Conservation (phyloP, 1,140 invertebrate species). For the Diorhabda sublineata region DNA sequence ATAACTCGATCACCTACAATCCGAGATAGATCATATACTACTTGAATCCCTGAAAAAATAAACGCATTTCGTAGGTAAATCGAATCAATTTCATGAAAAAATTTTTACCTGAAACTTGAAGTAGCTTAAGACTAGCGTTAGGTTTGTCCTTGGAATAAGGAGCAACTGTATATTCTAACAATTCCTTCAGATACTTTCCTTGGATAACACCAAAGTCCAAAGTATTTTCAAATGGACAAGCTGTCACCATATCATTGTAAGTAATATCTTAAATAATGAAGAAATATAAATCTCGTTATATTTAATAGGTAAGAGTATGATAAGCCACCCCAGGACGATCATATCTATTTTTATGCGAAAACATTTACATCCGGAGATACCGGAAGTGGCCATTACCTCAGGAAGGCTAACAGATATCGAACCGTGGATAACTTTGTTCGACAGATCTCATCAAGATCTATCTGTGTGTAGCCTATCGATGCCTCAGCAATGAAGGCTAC, state of each 20-base stretch:
- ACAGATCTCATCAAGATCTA: too few species aligned
- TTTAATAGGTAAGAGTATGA: too few species aligned
- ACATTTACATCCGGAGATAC: too few species aligned
- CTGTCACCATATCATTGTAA: conserved; percentile 51
- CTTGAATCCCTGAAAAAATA: conserved; percentile 41
- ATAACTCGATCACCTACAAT: conserved; percentile 55
- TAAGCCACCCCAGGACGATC: too few species aligned
- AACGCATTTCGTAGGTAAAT: too few species aligned
- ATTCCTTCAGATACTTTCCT: conserved; percentile 49
- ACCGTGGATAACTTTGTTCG: too few species aligned
- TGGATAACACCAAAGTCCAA: conserved; percentile 52
- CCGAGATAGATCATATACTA: conserved; percentile 50
- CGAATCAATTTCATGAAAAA: background rate
- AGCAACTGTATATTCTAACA: conserved; percentile 47
- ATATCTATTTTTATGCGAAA: too few species aligned
- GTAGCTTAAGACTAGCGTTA: conserved; percentile 50
- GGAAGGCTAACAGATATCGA: too few species aligned
- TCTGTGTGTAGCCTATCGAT: too few species aligned
- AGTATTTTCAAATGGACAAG: conserved; percentile 55
- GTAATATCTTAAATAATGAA: conserved; percentile 42
- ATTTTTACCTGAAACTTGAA: conserved; percentile 47
- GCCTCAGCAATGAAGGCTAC: too few species aligned
- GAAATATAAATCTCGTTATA: background rate
- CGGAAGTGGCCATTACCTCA: too few species aligned
- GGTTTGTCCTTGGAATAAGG: conserved; percentile 38